These are phyloP conservation scores for Helostoma temminkii DNA, from an alignment of 2,797 vertebrate species.

Conservation along the genomic window DNA sequence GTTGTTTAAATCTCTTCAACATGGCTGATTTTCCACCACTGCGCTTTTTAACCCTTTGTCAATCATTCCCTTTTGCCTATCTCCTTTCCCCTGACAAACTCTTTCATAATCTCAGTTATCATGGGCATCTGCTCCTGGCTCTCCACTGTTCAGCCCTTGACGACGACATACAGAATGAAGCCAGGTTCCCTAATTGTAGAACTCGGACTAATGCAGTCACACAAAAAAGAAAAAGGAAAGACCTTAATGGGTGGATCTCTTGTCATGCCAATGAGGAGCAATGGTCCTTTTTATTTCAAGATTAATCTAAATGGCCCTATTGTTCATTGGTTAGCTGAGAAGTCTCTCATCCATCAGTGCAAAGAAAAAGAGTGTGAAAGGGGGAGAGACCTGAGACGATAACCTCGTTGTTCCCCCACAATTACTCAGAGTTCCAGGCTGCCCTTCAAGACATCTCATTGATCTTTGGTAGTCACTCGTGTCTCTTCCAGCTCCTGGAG, in stretches of 20 bases:
- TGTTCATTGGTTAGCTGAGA: constrained; percentile 52
- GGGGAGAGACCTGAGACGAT: constrained; percentile 50
- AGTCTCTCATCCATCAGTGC: constrained; percentile 68
- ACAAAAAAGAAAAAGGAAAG: constrained; percentile 20
- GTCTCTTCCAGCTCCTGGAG: constrained; percentile 18
- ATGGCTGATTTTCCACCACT: constrained; percentile 34
- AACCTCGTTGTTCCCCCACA: constrained; percentile 50
- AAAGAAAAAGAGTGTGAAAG: constrained; percentile 13
- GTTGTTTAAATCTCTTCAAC: constrained; percentile 20
- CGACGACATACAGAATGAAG: constrained; percentile 53
- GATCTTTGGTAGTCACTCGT: constrained; percentile 41
- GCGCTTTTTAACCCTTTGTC: constrained; percentile 8
- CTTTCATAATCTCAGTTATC: constrained; percentile 13
- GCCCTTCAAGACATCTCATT: constrained; percentile 52
- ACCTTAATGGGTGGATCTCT: constrained; percentile 56
- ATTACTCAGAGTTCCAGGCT: constrained; percentile 55
- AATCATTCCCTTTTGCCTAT: constrained; percentile 14
- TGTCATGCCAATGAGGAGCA: constrained; percentile 65
- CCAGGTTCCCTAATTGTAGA: constrained; percentile 45
- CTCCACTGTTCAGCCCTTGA: constrained; percentile 18
- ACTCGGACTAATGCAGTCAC: constrained; percentile 34
- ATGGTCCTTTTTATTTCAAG: constrained; percentile 71
- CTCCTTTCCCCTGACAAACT: background rate
- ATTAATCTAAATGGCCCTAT: constrained; percentile 70
- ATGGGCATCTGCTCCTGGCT: constrained; percentile 19